Evolutionary conservation across 1,140 invertebrate genomes (phyloP).

Genomic region (Drosophila setifemur): DNA sequence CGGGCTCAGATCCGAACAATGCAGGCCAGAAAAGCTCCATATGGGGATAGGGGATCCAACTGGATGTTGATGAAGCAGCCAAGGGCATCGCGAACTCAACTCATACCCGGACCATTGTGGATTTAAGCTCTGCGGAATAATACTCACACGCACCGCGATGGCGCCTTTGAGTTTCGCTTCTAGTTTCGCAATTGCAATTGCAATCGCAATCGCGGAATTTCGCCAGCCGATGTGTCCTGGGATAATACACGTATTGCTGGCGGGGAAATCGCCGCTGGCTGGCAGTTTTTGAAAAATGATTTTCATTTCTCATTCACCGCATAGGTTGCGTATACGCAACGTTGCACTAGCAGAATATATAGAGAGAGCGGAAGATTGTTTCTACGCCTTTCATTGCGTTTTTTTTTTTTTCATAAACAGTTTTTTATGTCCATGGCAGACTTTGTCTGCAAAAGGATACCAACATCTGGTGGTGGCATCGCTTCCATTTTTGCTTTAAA

Average conservation of each 20-base stretch:
- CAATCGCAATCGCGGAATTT: neutral
- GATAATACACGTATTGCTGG: neutral
- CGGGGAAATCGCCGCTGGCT: neutral
- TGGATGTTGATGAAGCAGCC: constrained; percentile 53
- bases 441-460: neutral
- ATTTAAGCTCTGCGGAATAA: constrained; percentile 22
- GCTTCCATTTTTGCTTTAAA: constrained; percentile 3
- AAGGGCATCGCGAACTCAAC: constrained; percentile 17
- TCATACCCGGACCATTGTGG: constrained; percentile 23
- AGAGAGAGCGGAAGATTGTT: neutral
- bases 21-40: constrained; percentile 39
- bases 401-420: no score
- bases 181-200: constrained; percentile 8
- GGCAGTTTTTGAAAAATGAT: constrained; percentile 25
- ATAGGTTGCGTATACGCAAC: neutral
- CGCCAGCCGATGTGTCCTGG: neutral
- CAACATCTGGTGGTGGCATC: neutral
- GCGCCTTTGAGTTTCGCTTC: neutral
- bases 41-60: constrained; percentile 17
- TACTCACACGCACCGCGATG: neutral
- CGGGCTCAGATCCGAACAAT: constrained; percentile 57
- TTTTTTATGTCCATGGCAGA: neutral
- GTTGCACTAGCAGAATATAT: neutral
- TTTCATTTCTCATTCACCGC: constrained; percentile 19
- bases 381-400: neutral